phyloP scores from a whole-genome alignment of 2,113 vertebrate genomes.

The Penelope pileata region DNA sequence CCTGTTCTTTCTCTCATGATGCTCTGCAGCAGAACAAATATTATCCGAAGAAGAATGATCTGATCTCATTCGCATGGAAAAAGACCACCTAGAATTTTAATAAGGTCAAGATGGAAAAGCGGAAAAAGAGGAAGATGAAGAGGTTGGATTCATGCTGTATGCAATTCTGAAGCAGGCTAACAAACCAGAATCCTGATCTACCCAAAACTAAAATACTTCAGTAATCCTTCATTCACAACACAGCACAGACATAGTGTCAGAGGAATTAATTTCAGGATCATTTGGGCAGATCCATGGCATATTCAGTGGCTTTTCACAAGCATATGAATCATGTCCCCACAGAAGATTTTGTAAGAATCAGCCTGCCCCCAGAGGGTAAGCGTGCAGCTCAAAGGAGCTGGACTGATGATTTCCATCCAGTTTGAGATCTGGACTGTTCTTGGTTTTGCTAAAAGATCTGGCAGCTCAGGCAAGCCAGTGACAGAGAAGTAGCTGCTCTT shows the following conservation, averaged over 20 bases:
- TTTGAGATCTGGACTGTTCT: background rate
- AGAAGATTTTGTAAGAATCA: background rate
- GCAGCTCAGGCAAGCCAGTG: background rate
- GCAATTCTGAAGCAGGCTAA: background rate
- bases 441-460: background rate
- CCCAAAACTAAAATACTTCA: background rate
- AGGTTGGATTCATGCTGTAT: background rate
- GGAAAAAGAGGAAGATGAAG: background rate
- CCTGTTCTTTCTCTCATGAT: background rate
- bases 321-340: background rate
- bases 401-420: background rate
- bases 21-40: background rate
- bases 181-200: background rate
- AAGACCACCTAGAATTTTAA: background rate
- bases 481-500: background rate
- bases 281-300: background rate
- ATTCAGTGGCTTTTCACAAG: background rate
- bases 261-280: background rate
- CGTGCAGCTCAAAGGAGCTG: background rate
- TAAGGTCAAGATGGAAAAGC: background rate
- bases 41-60: background rate
- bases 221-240: background rate
- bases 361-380: background rate
- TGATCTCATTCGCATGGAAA: rapidly evolving
- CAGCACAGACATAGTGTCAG: background rate